A percentile compares a stretch with the other conserved stretches of the same genome.
Conservation (phyloP, 2,888 invertebrate genomes). For the Eupelmus urozonus region DNA sequence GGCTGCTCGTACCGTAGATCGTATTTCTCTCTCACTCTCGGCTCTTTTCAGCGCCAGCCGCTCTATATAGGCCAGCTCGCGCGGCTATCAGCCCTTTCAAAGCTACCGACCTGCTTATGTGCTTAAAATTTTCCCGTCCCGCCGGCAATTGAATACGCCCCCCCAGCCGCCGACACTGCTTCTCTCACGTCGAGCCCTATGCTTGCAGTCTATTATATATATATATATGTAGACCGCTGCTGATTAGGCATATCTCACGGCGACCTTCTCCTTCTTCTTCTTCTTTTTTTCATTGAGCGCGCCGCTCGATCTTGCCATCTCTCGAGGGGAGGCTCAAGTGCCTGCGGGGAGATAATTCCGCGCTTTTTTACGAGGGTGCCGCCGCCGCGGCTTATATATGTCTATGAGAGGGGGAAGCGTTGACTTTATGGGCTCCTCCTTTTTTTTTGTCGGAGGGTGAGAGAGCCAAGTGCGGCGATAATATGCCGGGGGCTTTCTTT, state of each 20-base stretch:
- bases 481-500: slow-evolving; percentile 9
- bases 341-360: slow-evolving; percentile 35
- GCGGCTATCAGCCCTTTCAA: slow-evolving; percentile 13
- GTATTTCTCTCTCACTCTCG: slow-evolving; percentile 30
- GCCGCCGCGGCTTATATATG: neutral
- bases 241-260: slow-evolving; percentile 10
- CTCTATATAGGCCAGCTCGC: neutral
- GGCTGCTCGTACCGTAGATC: slow-evolving; percentile 23
- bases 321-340: neutral
- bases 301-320: neutral
- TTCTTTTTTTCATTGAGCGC: neutral
- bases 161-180: too few relatives aligned
- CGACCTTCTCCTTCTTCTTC: neutral
- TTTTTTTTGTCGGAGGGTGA: neutral
- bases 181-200: too few relatives aligned
- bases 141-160: slow-evolving; percentile 36
- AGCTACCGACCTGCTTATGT: slow-evolving; percentile 32
- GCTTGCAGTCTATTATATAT: neutral
- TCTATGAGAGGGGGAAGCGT: too few relatives aligned
- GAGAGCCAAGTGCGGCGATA: slow-evolving; percentile 13
- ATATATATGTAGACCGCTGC: neutral
- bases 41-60: neutral
- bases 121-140: slow-evolving; percentile 32
- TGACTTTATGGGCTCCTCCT: slow-evolving; percentile 33
- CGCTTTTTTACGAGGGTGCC: slow-evolving; percentile 21